Percentiles rank a stretch among this genome's conserved stretches.
Evolutionary conservation across 2,113 vertebrate genomes (phyloP).

Genomic region (Lophius piscatorius): DNA sequence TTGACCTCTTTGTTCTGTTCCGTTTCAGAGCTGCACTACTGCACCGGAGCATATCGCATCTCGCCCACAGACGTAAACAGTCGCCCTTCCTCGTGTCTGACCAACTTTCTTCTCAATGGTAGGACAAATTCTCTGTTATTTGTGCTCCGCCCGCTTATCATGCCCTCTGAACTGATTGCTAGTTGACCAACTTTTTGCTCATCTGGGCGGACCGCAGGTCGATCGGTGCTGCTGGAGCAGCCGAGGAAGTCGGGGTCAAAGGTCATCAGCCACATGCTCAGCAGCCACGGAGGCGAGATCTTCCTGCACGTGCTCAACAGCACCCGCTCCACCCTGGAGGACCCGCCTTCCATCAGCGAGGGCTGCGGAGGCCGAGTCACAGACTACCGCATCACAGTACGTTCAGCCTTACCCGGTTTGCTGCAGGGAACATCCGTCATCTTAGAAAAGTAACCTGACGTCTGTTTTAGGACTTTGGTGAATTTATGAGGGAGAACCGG

Average conservation of each 20-base stretch:
- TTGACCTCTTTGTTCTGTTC: too few relatives aligned
- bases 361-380: conserved; percentile 97
- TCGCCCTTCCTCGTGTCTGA: conserved; percentile 97
- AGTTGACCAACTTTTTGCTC: too few relatives aligned
- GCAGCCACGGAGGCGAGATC: conserved; percentile 97
- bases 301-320: conserved; percentile 96
- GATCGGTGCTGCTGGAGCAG: conserved; percentile 95
- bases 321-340: conserved; percentile 95
- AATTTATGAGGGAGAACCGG: conserved; percentile 99
- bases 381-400: conserved; percentile 97
- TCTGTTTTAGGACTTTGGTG: conserved; percentile 93
- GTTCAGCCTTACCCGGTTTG: conserved; percentile 18
- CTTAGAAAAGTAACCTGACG: not conserved
- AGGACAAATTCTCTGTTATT: not conserved
- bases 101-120: conserved; percentile 99
- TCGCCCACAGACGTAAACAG: conserved; percentile 98
- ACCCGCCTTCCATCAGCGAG: conserved; percentile 97
- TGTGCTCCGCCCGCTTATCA: not conserved
- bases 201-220: conserved; percentile 81
- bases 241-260: conserved; percentile 98
- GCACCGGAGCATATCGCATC: conserved; percentile 95
- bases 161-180: too few relatives aligned
- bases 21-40: conserved; percentile 93
- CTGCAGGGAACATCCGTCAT: not conserved
- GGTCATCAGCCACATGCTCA: conserved; percentile 98